phyloP scores from a whole-genome alignment of 2,888 invertebrate species.

The Acronicta leporina region DNA sequence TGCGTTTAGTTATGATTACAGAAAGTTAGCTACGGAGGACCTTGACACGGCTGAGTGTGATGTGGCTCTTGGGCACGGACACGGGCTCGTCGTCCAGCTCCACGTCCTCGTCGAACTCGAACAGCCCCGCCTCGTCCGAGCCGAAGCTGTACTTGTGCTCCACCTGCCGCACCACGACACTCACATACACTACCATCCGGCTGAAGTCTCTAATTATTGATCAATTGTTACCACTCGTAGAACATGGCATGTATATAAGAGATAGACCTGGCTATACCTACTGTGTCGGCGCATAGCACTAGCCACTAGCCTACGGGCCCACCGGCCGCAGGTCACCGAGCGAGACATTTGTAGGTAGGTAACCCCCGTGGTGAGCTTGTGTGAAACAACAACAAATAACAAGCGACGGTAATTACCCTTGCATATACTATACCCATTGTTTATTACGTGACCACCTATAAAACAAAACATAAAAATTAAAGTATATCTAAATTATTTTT shows the following conservation, averaged over 20 bases:
- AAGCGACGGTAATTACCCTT: constrained; percentile 66
- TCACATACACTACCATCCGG: background rate
- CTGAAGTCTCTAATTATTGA: no score
- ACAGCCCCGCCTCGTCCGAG: constrained; percentile 67
- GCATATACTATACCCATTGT: constrained; percentile 82
- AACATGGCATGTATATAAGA: no score
- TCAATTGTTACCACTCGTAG: no score
- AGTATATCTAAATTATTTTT: constrained; percentile 5
- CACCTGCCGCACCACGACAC: constrained; percentile 52
- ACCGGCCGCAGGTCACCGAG: no score
- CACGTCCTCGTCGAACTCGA: constrained; percentile 71
- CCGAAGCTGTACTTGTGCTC: constrained; percentile 54
- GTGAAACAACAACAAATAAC: background rate
- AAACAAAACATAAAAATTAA: constrained; percentile 14
- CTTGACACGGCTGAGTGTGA: constrained; percentile 86
- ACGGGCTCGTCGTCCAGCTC: constrained; percentile 68
- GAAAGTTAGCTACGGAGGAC: constrained; percentile 71
- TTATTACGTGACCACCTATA: background rate
- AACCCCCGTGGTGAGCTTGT: no score
- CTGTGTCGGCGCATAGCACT: no score
- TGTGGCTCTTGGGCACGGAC: constrained; percentile 72
- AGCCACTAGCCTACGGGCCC: no score
- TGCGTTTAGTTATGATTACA: no score
- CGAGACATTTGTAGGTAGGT: no score
- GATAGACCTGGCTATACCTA: no score